A percentile compares a stretch with the other conserved stretches of the same genome.
These are phyloP conservation scores for Aphelinus certus DNA, from an alignment of 1,140 invertebrate species.

Conservation along the genomic window DNA sequence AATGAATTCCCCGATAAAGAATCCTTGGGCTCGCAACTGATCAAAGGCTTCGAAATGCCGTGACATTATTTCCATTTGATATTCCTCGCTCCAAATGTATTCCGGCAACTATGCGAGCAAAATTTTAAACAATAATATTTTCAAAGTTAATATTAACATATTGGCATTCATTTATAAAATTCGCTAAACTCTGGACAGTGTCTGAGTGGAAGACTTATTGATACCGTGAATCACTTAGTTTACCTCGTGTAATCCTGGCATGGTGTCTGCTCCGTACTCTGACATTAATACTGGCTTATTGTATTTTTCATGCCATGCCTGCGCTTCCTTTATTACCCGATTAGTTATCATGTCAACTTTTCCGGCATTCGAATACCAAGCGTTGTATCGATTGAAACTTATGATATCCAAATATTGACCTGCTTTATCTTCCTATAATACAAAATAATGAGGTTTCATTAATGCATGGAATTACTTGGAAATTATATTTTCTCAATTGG, in stretches of 20 bases:
- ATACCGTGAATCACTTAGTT: neutral
- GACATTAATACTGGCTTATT: conserved; percentile 92
- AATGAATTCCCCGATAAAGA: conserved; percentile 95
- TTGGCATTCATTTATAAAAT: neutral
- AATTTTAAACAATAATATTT: neutral
- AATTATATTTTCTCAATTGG: no score
- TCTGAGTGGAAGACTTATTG: no score
- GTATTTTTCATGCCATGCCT: conserved; percentile 81
- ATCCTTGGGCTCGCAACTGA: conserved; percentile 76
- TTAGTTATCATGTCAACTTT: conserved; percentile 78
- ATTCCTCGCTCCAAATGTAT: conserved; percentile 95
- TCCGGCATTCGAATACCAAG: conserved; percentile 91
- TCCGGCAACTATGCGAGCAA: conserved; percentile 73
- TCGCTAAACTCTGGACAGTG: neutral
- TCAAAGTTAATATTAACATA: no score
- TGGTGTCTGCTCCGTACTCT: conserved; percentile 95
- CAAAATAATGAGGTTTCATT: no score
- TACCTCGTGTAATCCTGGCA: conserved; percentile 82
- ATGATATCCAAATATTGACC: conserved; percentile 81
- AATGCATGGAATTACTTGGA: no score
- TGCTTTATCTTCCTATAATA: conserved; percentile 56
- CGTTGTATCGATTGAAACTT: conserved; percentile 94
- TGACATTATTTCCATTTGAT: conserved; percentile 84
- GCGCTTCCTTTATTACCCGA: conserved; percentile 81
- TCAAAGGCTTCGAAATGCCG: conserved; percentile 94